These are phyloP conservation scores for Lasioglossum leucozonium DNA, from an alignment of 2,888 invertebrate genomes.

Conservation along the genomic window DNA sequence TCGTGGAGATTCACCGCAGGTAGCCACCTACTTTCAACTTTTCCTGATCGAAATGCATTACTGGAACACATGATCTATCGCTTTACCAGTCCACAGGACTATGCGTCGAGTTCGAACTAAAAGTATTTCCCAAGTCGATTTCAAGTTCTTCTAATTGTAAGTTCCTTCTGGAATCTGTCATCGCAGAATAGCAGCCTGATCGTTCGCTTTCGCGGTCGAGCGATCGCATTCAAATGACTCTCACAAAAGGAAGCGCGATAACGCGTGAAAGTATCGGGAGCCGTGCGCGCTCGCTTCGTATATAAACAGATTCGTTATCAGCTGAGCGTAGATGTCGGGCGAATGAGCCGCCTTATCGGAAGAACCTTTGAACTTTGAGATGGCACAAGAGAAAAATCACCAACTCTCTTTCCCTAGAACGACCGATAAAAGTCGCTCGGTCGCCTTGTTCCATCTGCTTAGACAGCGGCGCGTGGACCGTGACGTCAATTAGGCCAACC, in stretches of 20 bases:
- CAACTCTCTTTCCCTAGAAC: constrained; percentile 36
- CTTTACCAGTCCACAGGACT: too few species aligned
- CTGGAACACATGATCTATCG: too few species aligned
- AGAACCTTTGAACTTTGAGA: constrained; percentile 74
- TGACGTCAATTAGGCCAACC: constrained; percentile 59
- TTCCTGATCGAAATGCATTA: neutral
- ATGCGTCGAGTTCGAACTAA: neutral
- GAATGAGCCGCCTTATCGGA: constrained; percentile 60
- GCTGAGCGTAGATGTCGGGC: constrained; percentile 56
- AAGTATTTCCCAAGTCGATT: neutral
- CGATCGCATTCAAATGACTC: neutral
- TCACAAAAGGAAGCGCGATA: constrained; percentile 54
- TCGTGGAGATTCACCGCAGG: too few species aligned
- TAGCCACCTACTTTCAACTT: neutral
- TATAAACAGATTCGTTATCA: constrained; percentile 66
- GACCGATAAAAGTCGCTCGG: constrained; percentile 44
- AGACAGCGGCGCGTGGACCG: constrained; percentile 51
- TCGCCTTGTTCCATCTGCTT: constrained; percentile 59
- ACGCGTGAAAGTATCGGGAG: constrained; percentile 47
- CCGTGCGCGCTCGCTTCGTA: constrained; percentile 47
- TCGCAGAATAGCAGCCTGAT: neutral
- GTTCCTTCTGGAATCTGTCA: too few species aligned
- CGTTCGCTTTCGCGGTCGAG: neutral
- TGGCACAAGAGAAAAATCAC: constrained; percentile 58
- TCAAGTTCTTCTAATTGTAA: neutral